phyloP scores from a whole-genome alignment of 2,113 vertebrate species.

The Pteropus alecto region DNA sequence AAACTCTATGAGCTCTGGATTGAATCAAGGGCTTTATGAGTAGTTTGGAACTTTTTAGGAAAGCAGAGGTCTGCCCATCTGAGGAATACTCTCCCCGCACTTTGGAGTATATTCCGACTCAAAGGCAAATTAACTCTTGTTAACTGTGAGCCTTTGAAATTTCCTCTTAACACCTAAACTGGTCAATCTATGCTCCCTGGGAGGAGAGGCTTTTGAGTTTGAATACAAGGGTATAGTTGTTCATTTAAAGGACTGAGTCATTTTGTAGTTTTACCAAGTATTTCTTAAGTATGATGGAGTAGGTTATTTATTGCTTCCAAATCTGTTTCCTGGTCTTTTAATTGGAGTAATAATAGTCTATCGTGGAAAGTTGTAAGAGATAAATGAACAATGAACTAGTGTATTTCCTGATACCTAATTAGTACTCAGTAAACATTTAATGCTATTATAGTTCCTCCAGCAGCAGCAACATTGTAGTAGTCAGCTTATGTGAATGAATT shows the following conservation, averaged over 20 bases:
- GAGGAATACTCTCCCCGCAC: neutral
- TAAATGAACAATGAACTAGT: neutral
- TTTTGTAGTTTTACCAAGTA: neutral
- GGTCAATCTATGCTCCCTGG: too few relatives aligned
- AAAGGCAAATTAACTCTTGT: neutral
- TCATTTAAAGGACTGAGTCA: neutral
- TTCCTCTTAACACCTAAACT: neutral
- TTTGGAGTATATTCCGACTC: neutral
- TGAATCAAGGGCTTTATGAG: conserved; percentile 47
- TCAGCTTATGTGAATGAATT: neutral
- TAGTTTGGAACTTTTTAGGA: neutral
- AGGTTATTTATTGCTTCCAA: neutral
- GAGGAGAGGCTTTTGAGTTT: neutral
- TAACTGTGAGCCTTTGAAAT: neutral
- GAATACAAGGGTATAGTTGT: neutral
- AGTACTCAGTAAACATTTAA: neutral
- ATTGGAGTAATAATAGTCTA: neutral
- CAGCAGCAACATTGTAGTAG: neutral
- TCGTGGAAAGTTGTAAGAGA: neutral
- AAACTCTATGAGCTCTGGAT: neutral
- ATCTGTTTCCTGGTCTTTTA: neutral
- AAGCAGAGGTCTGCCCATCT: neutral
- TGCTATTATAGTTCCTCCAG: neutral
- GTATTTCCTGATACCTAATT: neutral
- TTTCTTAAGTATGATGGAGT: neutral